Evolutionary conservation across 2,113 vertebrate genomes (phyloP).

Genomic region (Hippocampus zosterae): DNA sequence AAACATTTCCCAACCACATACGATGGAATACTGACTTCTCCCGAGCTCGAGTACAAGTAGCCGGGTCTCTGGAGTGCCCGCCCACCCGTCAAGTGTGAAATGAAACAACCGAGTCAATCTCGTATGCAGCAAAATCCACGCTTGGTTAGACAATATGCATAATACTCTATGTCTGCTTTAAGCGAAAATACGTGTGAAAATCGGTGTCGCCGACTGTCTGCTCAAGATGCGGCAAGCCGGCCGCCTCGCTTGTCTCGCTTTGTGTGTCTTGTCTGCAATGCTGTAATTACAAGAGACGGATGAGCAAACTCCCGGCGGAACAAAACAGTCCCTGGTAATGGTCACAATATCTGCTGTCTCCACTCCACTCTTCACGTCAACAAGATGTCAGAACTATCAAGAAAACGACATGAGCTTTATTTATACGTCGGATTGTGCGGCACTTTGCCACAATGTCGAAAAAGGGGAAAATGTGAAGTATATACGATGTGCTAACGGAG

Average conservation of each 20-base stretch:
- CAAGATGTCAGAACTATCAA: background rate
- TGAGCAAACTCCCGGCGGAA: slow-evolving; percentile 29
- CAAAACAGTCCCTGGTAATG: slow-evolving; percentile 38
- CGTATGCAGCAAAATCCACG: background rate
- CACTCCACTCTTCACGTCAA: background rate
- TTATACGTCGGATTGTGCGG: background rate
- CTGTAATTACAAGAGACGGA: slow-evolving; percentile 38
- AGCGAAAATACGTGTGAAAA: background rate
- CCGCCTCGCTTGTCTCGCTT: slow-evolving; percentile 2
- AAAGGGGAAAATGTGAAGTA: background rate
- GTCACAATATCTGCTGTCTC: slow-evolving; percentile 23
- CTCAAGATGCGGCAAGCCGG: slow-evolving; percentile 36
- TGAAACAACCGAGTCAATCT: background rate
- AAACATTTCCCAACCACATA: background rate
- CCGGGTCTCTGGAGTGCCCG: background rate
- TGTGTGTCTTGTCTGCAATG: slow-evolving; percentile 21
- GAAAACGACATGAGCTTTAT: background rate
- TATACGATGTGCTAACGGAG: too few relatives aligned
- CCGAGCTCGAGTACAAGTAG: background rate
- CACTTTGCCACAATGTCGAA: background rate
- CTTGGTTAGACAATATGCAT: background rate
- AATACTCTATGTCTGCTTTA: background rate
- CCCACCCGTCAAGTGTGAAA: background rate
- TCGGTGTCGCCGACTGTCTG: slow-evolving; percentile 4
- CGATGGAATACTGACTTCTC: background rate